Evolutionary conservation across 1,140 invertebrate genomes (phyloP), one percentile per base, ranked within the genome.

Genomic region (Drosophila fuyamai): DNA sequence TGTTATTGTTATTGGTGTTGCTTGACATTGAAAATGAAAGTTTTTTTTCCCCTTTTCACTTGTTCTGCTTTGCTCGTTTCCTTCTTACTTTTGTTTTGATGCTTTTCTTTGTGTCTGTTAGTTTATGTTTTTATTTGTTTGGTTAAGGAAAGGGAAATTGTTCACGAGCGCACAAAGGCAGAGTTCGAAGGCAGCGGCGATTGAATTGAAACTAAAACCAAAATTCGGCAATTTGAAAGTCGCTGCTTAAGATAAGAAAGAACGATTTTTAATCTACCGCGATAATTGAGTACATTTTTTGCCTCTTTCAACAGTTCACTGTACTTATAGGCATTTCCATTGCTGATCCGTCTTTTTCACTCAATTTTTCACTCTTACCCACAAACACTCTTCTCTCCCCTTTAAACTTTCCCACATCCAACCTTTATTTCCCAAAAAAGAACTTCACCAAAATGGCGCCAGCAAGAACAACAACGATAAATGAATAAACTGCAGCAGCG

Each of bases 11-110:
- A 23, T 23, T 23, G 27, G 67, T 54, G 23, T 56, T 47, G 14
- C 58, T 79, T 88, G 82, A 85, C 82, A 82, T 85, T 85, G 79
- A 85, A 85, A 79, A 56, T 60, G 75, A 82, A 88, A 88, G 83
- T 88, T 81, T 76, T 38, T 62, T 71, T 78, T 65, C 29, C 46
- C 43, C 40, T 18, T 58, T 73, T 65, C 35, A 50, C 46, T 61
- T 67, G 65, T 51, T 29, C 29, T 63, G 58, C 32, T 44, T 55
- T 62, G 48, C 51, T 38, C 16, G 10, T 10, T 75, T 43, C 13
- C 7, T 59, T 54, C 29, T 48, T 54, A 13, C 65, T 44, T 46
- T 75, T 43, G 44, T 61, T 60, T 57, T 56, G 23, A 32, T 32
- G 2, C 29, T n/a, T 57, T 48, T 18, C 8, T 29, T 36, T 60